These are phyloP conservation scores for Caranx ignobilis DNA, from an alignment of 2,113 vertebrate genomes.

Conservation along the genomic window DNA sequence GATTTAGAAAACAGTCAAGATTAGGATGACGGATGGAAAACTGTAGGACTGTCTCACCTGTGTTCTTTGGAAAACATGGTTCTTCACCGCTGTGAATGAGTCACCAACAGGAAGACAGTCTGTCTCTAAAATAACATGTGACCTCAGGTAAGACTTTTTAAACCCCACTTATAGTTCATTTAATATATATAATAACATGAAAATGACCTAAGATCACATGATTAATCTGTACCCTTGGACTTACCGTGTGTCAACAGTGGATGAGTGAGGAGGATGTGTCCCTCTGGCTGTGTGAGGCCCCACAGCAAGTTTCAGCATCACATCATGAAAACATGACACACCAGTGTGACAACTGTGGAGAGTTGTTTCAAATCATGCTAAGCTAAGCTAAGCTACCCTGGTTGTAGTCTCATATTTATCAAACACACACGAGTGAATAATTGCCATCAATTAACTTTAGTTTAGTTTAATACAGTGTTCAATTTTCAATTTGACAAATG, in stretches of 20 bases:
- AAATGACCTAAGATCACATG: not conserved
- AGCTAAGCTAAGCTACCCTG: too few relatives aligned
- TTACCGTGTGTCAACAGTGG: not conserved
- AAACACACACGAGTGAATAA: not conserved
- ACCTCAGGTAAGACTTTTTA: not conserved
- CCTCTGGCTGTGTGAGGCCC: slow-evolving; percentile 21
- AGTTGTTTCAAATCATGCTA: too few relatives aligned
- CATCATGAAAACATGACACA: slow-evolving; percentile 18
- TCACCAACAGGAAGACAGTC: not conserved
- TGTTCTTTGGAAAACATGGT: not conserved
- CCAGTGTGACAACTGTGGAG: too few relatives aligned
- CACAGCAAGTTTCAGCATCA: slow-evolving; percentile 30
- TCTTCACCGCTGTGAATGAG: not conserved
- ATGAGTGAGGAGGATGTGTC: too few relatives aligned
- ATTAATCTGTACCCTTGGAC: not conserved
- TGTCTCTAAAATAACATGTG: not conserved
- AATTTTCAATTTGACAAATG: too few relatives aligned
- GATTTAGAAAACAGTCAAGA: not conserved
- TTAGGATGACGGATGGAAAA: not conserved
- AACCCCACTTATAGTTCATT: not conserved
- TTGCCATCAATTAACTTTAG: too few relatives aligned
- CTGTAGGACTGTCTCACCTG: not conserved
- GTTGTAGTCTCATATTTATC: too few relatives aligned
- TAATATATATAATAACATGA: not conserved
- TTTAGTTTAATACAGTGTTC: too few relatives aligned